Conservation (phyloP, 2,113 vertebrate species). For the Uria lomvia region DNA sequence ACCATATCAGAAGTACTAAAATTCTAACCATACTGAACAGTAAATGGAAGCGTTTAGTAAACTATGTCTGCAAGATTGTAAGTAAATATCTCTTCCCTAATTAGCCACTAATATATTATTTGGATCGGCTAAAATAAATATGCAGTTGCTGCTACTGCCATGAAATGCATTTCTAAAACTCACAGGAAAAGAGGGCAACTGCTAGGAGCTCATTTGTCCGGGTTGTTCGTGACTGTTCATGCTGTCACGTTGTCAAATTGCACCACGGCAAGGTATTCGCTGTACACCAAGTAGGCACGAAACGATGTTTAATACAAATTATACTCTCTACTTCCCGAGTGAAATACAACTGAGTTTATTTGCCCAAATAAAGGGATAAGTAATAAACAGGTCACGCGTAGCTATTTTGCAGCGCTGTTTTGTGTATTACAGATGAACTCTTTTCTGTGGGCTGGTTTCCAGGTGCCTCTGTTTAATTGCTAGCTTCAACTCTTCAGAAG, state of each 20-base stretch:
- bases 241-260: background rate
- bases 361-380: background rate
- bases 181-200: background rate
- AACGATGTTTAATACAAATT: background rate
- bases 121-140: background rate
- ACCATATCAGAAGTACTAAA: slow-evolving; percentile 7
- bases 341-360: background rate
- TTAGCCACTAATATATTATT: slow-evolving; percentile 2
- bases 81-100: background rate
- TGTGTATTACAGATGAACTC: background rate
- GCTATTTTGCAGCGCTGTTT: background rate
- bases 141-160: background rate
- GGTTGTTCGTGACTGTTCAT: background rate
- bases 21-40: slow-evolving; percentile 6
- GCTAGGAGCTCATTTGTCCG: background rate
- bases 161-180: background rate
- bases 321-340: background rate
- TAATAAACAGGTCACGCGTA: background rate
- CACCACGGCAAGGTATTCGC: background rate
- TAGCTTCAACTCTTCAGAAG: background rate
- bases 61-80: background rate
- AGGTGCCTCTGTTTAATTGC: background rate
- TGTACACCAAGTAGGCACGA: background rate
- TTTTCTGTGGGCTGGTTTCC: background rate
- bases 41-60: background rate